Evolutionary conservation across 2,888 invertebrate genomes (phyloP).

Genomic region (Himalopsyche anomala): DNA sequence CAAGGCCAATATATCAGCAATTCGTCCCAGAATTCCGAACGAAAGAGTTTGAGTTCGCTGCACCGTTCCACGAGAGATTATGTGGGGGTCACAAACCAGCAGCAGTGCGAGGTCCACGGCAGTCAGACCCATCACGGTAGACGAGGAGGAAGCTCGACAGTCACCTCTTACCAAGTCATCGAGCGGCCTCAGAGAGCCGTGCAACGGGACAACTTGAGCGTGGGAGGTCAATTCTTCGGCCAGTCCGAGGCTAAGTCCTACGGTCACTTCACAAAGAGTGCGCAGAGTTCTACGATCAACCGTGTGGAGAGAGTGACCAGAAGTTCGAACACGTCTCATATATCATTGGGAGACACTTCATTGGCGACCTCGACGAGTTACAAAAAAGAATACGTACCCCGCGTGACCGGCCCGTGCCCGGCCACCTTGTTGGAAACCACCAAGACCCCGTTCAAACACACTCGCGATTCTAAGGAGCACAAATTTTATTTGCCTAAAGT

Average conservation of each 20-base stretch:
- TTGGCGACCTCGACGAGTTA: conserved; percentile 80
- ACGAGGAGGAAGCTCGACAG: conserved; percentile 77
- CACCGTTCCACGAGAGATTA: conserved; percentile 83
- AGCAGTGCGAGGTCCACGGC: conserved; percentile 75
- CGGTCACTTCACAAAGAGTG: conserved; percentile 79
- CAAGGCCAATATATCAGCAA: conserved; percentile 83
- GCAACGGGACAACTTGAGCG: conserved; percentile 81
- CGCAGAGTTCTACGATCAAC: conserved; percentile 69
- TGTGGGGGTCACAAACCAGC: conserved; percentile 74
- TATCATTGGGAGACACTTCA: conserved; percentile 83
- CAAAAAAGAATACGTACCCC: conserved; percentile 85
- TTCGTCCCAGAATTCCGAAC: conserved; percentile 81
- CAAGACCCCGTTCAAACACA: conserved; percentile 88
- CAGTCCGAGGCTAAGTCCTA: conserved; percentile 84
- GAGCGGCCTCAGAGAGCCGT: conserved; percentile 81
- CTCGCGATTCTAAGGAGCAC: conserved; percentile 89
- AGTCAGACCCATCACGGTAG: conserved; percentile 70
- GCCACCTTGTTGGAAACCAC: conserved; percentile 86
- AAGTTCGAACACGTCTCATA: conserved; percentile 84
- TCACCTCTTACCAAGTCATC: conserved; percentile 71
- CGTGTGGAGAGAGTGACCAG: conserved; percentile 79
- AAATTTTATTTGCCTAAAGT: conserved; percentile 87
- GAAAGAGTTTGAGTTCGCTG: conserved; percentile 87
- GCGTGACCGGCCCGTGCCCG: conserved; percentile 84
- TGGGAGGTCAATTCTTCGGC: conserved; percentile 85